Evolutionary conservation across 2,888 invertebrate species (phyloP).

Genomic region (Phaonia tiefii): DNA sequence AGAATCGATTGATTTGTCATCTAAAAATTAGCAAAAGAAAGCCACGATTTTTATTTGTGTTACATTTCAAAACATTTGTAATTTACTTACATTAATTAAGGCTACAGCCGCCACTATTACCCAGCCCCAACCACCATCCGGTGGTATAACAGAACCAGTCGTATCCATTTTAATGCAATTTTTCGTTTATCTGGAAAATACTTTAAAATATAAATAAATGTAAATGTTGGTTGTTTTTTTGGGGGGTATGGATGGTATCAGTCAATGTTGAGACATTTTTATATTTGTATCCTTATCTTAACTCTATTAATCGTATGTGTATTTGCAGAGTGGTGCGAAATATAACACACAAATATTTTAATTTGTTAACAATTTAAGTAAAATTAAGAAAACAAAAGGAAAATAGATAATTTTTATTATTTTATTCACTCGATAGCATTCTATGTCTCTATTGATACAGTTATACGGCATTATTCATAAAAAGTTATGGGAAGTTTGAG

Average conservation of each 20-base stretch:
- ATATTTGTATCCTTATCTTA: background rate
- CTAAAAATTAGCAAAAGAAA: slow-evolving; percentile 76
- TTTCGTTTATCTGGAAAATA: slow-evolving; percentile 4
- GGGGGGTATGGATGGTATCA: slow-evolving; percentile 31
- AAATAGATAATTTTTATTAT: too few relatives aligned
- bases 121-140: slow-evolving; percentile 90
- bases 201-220: background rate
- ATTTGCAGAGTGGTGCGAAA: too few relatives aligned
- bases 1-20: slow-evolving; percentile 87
- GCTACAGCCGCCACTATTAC: slow-evolving; percentile 85
- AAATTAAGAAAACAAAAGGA: too few relatives aligned
- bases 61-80: background rate
- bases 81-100: slow-evolving; percentile 84
- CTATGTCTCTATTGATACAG: too few relatives aligned
- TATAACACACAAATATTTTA: too few relatives aligned
- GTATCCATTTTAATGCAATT: slow-evolving; percentile 70
- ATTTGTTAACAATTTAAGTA: too few relatives aligned
- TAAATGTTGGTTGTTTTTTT: slow-evolving; percentile 6
- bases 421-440: too few relatives aligned
- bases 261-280: slow-evolving; percentile 6
- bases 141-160: slow-evolving; percentile 73
- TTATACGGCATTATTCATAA: too few relatives aligned
- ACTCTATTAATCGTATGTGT: too few relatives aligned
- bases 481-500: too few relatives aligned
- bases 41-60: background rate